Percentiles rank a stretch among this genome's conserved stretches.
phyloP scores from a whole-genome alignment of 1,140 invertebrate species.

The Drosophila repletoides region DNA sequence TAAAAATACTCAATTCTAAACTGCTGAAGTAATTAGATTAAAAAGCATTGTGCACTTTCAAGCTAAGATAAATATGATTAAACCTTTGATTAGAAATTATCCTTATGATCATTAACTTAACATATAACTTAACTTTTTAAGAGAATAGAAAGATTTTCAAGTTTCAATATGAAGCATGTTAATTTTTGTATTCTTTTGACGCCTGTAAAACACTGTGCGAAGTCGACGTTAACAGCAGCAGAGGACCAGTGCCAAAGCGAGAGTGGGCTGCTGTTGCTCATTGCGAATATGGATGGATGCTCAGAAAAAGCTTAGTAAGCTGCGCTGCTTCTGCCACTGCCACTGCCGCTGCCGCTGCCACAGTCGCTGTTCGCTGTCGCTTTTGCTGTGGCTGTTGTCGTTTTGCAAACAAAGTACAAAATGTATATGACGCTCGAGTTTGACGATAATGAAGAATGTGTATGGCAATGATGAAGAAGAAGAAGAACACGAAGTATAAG shows the following conservation, averaged over 20 bases:
- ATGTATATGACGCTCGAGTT: constrained; percentile 27
- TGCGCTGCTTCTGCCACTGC: constrained; percentile 44
- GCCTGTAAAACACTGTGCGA: constrained; percentile 26
- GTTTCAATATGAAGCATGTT: neutral
- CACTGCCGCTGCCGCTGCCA: constrained; percentile 8
- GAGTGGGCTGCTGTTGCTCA: constrained; percentile 38
- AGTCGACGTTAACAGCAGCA: constrained; percentile 24
- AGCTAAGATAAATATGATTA: no score
- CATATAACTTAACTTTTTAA: no score
- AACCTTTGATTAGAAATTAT: no score
- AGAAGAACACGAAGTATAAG: constrained; percentile 51
- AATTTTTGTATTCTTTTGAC: neutral
- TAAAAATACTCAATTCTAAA: no score
- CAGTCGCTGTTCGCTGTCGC: constrained; percentile 8
- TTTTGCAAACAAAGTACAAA: constrained; percentile 68
- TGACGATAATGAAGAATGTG: constrained; percentile 37
- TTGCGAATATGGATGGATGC: constrained; percentile 37
- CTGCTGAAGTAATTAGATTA: no score
- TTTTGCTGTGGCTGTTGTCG: constrained; percentile 36
- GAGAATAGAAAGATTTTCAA: no score
- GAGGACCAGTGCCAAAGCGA: constrained; percentile 26
- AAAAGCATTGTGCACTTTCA: no score
- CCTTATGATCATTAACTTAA: no score
- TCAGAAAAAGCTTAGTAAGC: constrained; percentile 73
- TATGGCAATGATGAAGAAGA: constrained; percentile 35